Base-by-base conservation (phyloP, 2,888 invertebrate genomes). In the Chydorus sphaericus region DNA sequence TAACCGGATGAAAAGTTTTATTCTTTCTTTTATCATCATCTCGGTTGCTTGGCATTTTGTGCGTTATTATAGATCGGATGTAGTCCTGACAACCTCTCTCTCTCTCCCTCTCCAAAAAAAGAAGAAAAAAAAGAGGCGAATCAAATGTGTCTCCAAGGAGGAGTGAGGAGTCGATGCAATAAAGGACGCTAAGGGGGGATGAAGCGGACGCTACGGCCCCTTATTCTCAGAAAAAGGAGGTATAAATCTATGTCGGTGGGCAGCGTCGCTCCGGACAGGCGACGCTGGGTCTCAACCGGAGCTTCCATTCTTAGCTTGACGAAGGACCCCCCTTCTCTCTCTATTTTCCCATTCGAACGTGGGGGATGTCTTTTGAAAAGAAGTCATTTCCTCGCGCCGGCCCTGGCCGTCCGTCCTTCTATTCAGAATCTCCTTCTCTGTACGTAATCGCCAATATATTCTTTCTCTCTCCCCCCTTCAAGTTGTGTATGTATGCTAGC, bases 171-270 rank as follows among this genome's bases (percentile, higher is more conserved):
- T 26, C 26, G 44, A 44, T 28, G 44, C 28, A 44, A n/a, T n/a
- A n/a, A n/a, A n/a, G n/a, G n/a, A n/a, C n/a, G n/a, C n/a, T n/a
- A n/a, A n/a, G n/a, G n/a, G n/a, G n/a, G n/a, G n/a, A n/a, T n/a
- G n/a, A n/a, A n/a, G n/a, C n/a, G n/a, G n/a, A n/a, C n/a, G n/a
- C n/a, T n/a, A n/a, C n/a, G n/a, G n/a, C n/a, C n/a, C n/a, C n/a
- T n/a, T n/a, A n/a, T n/a, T n/a, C n/a, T n/a, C n/a, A n/a, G n/a
- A n/a, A n/a, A n/a, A n/a, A n/a, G n/a, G n/a, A 28, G 44, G 18
- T 44, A 44, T 44, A 44, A 44, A 44, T 44, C 44, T 26, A 44
- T 28, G 44, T 44, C 44, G 28, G 44, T 44, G 18, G 44, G 26
- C 28, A 44, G 28, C n/a, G n/a, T n/a, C n/a, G n/a, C n/a, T n/a